These are phyloP conservation scores for Hymenopus coronatus DNA, from an alignment of 2,888 invertebrate species.

Conservation along the genomic window DNA sequence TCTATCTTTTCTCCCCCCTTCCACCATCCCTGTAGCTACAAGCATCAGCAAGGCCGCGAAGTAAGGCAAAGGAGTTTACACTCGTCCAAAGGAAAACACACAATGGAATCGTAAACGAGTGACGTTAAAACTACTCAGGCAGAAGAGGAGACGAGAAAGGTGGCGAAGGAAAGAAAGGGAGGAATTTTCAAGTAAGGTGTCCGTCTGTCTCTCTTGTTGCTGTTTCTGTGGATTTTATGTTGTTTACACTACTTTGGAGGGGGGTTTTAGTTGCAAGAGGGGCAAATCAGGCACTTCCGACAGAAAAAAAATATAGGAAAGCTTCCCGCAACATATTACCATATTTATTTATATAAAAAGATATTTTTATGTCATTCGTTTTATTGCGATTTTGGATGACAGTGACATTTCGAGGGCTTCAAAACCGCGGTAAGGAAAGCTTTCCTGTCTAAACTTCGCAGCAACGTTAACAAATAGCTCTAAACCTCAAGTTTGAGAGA, in stretches of 20 bases:
- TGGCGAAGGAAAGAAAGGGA: background rate
- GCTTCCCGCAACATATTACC: background rate
- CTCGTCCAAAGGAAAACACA: constrained; percentile 16
- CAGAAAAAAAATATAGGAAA: background rate
- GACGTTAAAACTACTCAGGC: constrained; percentile 23
- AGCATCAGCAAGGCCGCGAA: background rate
- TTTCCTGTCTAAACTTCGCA: background rate
- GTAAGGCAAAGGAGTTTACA: constrained; percentile 4
- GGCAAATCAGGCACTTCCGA: background rate
- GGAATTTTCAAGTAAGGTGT: constrained; percentile 22
- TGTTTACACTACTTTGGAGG: background rate
- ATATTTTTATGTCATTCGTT: background rate
- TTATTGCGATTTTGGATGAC: background rate
- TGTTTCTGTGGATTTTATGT: background rate
- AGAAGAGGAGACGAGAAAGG: constrained; percentile 11
- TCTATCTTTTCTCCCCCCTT: constrained; percentile 12
- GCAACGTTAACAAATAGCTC: background rate
- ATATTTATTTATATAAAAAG: background rate
- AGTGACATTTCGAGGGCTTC: background rate
- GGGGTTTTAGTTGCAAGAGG: background rate
- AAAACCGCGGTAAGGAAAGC: no score
- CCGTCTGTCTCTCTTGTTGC: background rate
- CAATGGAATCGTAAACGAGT: constrained; percentile 25
- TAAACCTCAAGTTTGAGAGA: no score
- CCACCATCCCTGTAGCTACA: background rate